Percentiles rank a stretch among this genome's conserved stretches.
Evolutionary conservation across 2,888 invertebrate species (phyloP).

Genomic region (Heliconius cydno): DNA sequence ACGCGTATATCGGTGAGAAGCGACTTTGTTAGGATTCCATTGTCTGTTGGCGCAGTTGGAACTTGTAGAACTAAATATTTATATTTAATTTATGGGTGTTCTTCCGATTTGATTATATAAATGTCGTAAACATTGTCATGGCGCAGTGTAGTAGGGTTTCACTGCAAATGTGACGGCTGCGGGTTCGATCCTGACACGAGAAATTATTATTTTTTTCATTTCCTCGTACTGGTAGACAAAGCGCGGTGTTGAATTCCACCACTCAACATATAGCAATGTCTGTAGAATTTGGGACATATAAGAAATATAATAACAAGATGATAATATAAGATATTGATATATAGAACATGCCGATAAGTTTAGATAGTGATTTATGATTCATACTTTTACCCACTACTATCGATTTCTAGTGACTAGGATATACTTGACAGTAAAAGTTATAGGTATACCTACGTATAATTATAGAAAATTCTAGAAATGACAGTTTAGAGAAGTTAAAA

Average conservation of each 20-base stretch:
- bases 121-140: not conserved
- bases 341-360: not conserved
- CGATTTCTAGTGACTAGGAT: not conserved
- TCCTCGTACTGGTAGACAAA: too few species aligned
- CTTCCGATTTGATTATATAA: not conserved
- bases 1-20: not conserved
- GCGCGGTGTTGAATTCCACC: too few species aligned
- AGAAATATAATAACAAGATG: too few species aligned
- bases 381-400: not conserved
- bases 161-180: not conserved
- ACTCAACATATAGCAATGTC: not conserved
- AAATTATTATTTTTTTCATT: not conserved
- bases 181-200: not conserved
- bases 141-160: not conserved
- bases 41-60: not conserved
- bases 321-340: too few species aligned
- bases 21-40: not conserved
- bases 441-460: not conserved
- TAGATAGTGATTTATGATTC: not conserved
- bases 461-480: not conserved
- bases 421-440: not conserved
- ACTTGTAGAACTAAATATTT: not conserved
- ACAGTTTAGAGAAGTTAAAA: not conserved
- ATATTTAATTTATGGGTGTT: not conserved
- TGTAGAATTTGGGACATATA: not conserved